phyloP scores from a whole-genome alignment of 2,797 vertebrate genomes.

The Silurus lanzhouensis region DNA sequence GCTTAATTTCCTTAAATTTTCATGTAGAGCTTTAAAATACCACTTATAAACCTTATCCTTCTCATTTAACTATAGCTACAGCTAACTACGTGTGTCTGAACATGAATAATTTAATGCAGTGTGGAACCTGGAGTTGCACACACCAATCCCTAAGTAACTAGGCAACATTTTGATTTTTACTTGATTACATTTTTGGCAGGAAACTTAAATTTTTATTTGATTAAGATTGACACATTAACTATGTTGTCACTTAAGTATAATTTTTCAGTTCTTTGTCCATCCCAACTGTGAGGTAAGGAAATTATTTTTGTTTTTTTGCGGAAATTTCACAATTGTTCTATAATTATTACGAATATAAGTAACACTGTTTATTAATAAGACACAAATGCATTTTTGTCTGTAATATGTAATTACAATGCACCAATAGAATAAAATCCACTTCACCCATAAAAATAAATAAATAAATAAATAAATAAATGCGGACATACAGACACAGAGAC shows the following conservation, averaged over 20 bases:
- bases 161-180: neutral
- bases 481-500: constrained; percentile 42
- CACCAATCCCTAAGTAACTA: neutral
- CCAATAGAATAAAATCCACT: neutral
- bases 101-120: neutral
- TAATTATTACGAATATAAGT: neutral
- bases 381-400: neutral
- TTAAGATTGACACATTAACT: neutral
- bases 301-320: neutral
- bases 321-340: neutral
- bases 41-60: neutral
- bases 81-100: neutral
- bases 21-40: neutral
- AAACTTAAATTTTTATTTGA: neutral
- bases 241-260: neutral
- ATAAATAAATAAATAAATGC: constrained; percentile 59
- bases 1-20: neutral
- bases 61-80: neutral
- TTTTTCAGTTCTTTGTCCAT: neutral
- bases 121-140: neutral
- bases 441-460: constrained; percentile 69
- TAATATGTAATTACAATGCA: constrained; percentile 54
- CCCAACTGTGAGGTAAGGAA: neutral
- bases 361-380: neutral
- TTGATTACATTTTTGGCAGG: neutral